Percentiles rank a stretch among this genome's conserved stretches.
Conservation (phyloP, 1,140 invertebrate species). For the Stratiolaelaps scimitus region DNA sequence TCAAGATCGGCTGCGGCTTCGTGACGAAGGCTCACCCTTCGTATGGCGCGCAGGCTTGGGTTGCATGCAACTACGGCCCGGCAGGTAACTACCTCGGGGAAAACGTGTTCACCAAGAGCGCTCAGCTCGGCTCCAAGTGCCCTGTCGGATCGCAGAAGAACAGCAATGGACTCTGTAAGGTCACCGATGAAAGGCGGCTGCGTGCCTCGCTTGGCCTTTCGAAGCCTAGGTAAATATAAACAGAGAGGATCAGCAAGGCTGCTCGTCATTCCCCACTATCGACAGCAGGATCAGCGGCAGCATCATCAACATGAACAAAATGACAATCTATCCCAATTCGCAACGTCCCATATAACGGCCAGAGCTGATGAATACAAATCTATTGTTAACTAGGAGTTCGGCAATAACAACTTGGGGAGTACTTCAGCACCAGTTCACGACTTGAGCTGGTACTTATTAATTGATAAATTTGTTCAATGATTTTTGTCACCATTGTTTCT, state of each 20-base stretch:
- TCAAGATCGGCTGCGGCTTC: constrained; percentile 21
- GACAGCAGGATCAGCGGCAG: no score
- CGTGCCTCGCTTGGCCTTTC: not conserved
- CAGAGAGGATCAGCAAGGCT: not conserved
- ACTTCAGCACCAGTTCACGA: no score
- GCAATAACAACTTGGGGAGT: no score
- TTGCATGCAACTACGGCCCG: constrained; percentile 11
- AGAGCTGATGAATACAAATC: no score
- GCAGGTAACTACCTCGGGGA: not conserved
- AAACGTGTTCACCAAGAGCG: not conserved
- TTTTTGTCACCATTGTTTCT: no score
- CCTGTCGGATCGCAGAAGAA: not conserved
- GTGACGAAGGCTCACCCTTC: not conserved
- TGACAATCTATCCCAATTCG: no score
- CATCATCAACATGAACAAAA: no score
- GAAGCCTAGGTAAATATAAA: not conserved
- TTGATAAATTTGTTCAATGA: no score
- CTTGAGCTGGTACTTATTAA: no score
- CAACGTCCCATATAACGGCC: no score
- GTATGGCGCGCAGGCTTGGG: constrained; percentile 9
- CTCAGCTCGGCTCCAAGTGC: constrained; percentile 1
- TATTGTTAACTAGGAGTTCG: no score
- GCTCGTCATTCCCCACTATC: no score
- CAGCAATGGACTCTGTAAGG: not conserved
- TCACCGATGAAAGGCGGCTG: not conserved